These are phyloP conservation scores for Chouioia cunea DNA, from an alignment of 2,888 invertebrate genomes.

Conservation along the genomic window DNA sequence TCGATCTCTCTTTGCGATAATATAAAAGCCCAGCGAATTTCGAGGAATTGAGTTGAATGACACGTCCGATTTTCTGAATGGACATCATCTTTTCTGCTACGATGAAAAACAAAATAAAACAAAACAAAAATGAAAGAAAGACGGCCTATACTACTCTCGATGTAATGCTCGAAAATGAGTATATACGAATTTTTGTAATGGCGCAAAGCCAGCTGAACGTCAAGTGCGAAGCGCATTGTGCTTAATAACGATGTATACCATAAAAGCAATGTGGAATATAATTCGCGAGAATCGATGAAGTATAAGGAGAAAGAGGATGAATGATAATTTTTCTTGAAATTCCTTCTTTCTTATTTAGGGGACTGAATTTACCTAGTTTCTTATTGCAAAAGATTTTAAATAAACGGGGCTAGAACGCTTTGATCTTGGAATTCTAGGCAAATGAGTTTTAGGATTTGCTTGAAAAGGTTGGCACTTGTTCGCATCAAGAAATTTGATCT, in stretches of 20 bases:
- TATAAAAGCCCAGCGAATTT: too few relatives aligned
- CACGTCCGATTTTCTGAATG: conserved; percentile 26
- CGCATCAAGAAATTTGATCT: too few relatives aligned
- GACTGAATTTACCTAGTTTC: too few relatives aligned
- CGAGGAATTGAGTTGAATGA: background rate
- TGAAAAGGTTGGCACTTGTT: too few relatives aligned
- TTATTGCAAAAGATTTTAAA: too few relatives aligned
- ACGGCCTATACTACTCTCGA: conserved; percentile 3
- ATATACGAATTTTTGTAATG: conserved; percentile 60
- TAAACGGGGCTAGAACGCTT: too few relatives aligned
- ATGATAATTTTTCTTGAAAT: too few relatives aligned
- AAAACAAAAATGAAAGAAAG: background rate
- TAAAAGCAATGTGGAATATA: conserved; percentile 29
- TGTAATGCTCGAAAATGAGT: background rate
- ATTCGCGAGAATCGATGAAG: background rate
- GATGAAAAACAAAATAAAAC: conserved; percentile 52
- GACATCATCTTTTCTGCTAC: conserved; percentile 45
- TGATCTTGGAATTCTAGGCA: too few relatives aligned
- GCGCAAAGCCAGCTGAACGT: conserved; percentile 59
- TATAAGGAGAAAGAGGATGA: too few relatives aligned
- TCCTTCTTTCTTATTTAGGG: too few relatives aligned
- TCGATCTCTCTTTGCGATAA: background rate
- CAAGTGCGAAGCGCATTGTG: conserved; percentile 60
- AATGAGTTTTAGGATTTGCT: too few relatives aligned
- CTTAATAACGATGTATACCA: conserved; percentile 52